Conservation (phyloP, 2,888 invertebrate species). For the Torymus texanus region DNA sequence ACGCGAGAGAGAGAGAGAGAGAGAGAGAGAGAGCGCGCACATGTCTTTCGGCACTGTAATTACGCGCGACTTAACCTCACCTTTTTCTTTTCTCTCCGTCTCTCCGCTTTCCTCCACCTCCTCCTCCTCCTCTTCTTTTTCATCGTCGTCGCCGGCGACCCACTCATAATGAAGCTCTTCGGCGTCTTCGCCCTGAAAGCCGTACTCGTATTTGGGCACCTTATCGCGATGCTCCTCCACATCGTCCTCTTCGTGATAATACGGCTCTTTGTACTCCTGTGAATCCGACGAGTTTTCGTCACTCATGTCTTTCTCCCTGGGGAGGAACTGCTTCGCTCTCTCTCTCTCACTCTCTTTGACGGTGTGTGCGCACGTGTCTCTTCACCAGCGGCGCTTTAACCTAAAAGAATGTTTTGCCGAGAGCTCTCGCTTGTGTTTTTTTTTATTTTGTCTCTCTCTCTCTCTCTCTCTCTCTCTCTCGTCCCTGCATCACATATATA, state of each 20-base stretch:
- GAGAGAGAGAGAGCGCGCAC: neutral
- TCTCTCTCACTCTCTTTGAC: no score
- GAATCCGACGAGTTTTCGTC: conserved; percentile 11
- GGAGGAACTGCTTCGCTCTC: no score
- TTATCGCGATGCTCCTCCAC: neutral
- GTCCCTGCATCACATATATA: no score
- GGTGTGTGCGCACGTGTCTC: no score
- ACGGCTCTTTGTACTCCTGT: neutral
- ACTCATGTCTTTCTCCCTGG: neutral
- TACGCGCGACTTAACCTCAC: neutral
- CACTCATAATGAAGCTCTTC: conserved; percentile 20
- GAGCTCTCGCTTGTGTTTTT: no score
- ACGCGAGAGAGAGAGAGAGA: no score
- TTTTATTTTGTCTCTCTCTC: no score
- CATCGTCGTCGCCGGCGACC: neutral
- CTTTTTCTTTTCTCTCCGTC: neutral
- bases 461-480: no score
- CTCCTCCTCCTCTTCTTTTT: neutral
- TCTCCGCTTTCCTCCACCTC: neutral
- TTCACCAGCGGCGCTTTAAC: no score
- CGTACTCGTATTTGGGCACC: neutral
- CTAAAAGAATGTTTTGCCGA: no score
- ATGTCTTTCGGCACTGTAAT: conserved; percentile 1
- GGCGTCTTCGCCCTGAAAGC: neutral
- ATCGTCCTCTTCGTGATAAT: neutral